phyloP scores from a whole-genome alignment of 2,797 vertebrate genomes.

The Lates japonicus region DNA sequence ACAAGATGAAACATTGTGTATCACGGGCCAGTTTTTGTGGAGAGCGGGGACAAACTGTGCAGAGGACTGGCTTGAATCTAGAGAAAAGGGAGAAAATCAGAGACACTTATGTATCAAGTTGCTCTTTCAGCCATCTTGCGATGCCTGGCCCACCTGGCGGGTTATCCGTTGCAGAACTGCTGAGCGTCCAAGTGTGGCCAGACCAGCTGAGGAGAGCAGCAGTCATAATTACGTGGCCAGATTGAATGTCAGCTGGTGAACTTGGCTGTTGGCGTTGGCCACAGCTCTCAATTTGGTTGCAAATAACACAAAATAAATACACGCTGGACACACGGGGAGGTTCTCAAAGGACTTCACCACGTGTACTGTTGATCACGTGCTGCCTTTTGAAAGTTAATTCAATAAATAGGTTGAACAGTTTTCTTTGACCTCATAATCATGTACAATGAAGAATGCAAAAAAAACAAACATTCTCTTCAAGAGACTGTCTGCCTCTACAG shows the following conservation, averaged over 20 bases:
- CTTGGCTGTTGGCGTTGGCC: conserved; percentile 39
- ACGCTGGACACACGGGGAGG: not conserved
- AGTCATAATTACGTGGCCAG: conserved; percentile 66
- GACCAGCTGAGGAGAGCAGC: conserved; percentile 69
- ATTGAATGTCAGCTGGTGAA: conserved; percentile 74
- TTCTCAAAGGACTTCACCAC: not conserved
- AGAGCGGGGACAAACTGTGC: not conserved
- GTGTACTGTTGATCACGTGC: not conserved
- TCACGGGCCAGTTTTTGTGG: not conserved
- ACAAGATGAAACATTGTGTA: not conserved
- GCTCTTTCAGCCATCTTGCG: conserved; percentile 39
- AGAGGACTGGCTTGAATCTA: not conserved
- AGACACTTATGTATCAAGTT: conserved; percentile 1
- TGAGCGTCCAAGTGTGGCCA: conserved; percentile 57
- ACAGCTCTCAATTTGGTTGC: conserved; percentile 44
- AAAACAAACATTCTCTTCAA: too few relatives aligned
- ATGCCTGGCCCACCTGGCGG: conserved; percentile 55
- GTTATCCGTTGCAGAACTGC: conserved; percentile 32
- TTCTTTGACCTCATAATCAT: not conserved
- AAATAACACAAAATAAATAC: conserved; percentile 53
- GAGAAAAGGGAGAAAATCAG: not conserved
- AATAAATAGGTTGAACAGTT: not conserved
- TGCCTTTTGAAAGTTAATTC: not conserved
- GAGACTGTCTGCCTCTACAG: not conserved
- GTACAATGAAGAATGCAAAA: not conserved